A percentile compares a stretch with the other conserved stretches of the same genome.
Conservation (phyloP, 2,113 vertebrate genomes). For the Eonycteris spelaea region DNA sequence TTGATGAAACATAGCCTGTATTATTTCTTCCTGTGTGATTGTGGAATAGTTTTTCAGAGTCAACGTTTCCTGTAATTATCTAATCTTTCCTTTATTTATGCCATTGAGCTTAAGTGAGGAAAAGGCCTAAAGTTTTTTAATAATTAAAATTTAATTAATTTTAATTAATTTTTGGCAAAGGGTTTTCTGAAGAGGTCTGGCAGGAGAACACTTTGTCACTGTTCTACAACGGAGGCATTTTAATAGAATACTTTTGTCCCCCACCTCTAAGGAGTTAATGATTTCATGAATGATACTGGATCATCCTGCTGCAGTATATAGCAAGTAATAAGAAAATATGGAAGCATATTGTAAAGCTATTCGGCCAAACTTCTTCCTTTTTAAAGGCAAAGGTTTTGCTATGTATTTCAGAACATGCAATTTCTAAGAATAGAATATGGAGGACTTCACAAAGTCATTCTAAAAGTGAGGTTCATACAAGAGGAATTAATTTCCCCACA, state of each 20-base stretch:
- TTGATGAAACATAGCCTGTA: background rate
- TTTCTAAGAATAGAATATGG: slow-evolving; percentile 26
- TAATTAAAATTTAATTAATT: background rate
- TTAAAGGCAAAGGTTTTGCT: slow-evolving; percentile 2
- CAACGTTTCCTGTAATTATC: background rate
- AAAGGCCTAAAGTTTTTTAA: background rate
- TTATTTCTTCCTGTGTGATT: background rate
- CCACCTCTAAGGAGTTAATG: background rate
- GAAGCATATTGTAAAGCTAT: background rate
- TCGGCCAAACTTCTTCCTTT: background rate
- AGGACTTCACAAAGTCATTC: background rate
- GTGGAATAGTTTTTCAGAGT: background rate
- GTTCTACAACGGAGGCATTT: background rate
- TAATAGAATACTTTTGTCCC: background rate
- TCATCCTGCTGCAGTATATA: background rate
- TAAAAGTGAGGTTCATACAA: background rate
- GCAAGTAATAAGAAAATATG: background rate
- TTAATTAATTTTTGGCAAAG: background rate
- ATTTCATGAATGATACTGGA: background rate
- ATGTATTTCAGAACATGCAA: background rate
- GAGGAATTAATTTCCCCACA: background rate
- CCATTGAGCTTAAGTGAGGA: background rate
- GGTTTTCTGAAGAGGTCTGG: background rate
- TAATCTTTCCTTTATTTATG: background rate
- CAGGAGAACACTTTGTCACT: background rate